Conservation (phyloP, 2,113 vertebrate species). For the Vidua macroura region DNA sequence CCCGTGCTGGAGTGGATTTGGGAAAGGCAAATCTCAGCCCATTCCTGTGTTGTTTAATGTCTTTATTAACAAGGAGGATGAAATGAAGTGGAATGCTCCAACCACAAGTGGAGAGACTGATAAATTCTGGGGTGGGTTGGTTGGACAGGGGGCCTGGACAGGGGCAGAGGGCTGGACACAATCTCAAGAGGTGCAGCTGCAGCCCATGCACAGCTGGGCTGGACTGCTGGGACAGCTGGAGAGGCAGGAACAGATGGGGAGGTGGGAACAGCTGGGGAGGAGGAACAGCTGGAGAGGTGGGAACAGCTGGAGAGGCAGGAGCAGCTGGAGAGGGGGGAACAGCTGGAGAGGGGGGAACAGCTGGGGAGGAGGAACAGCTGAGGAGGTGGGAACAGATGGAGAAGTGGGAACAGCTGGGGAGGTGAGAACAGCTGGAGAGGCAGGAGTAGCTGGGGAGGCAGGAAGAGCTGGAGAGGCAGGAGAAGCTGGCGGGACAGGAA, state of each 20-base stretch:
- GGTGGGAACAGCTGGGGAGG: too few species aligned
- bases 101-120: fast-evolving
- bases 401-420: too few species aligned
- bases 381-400: too few species aligned
- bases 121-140: neutral
- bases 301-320: too few species aligned
- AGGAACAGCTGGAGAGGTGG: fast-evolving
- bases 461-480: neutral
- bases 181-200: neutral
- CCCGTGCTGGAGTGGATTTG: neutral
- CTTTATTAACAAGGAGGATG: neutral
- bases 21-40: neutral
- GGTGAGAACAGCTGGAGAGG: too few species aligned
- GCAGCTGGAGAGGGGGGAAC: fast-evolving
- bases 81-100: neutral
- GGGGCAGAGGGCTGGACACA: neutral
- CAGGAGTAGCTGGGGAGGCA: neutral
- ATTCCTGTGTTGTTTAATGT: neutral
- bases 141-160: neutral
- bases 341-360: fast-evolving
- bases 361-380: fast-evolving
- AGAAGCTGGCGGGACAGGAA: neutral
- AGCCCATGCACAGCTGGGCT: neutral
- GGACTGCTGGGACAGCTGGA: neutral
- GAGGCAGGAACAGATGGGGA: neutral